Evolutionary conservation across 2,113 vertebrate genomes (phyloP).

Genomic region (Xyrauchen texanus): DNA sequence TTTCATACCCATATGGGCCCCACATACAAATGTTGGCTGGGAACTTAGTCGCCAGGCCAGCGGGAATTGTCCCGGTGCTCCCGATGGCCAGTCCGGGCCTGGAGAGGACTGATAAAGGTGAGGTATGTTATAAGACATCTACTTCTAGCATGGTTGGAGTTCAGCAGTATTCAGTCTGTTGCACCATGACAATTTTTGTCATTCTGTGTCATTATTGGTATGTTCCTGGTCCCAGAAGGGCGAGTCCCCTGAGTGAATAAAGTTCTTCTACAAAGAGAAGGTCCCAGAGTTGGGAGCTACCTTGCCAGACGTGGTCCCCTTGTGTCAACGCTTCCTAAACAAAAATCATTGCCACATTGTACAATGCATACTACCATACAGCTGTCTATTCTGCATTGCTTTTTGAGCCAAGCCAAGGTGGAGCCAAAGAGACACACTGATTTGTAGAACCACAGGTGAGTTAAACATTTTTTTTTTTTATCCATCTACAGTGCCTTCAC

Average conservation of each 20-base stretch:
- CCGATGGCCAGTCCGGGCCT: too few species aligned
- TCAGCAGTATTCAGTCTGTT: neutral
- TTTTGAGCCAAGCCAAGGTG: slow-evolving; percentile 70
- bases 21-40: too few species aligned
- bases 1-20: too few species aligned
- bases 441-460: slow-evolving; percentile 76
- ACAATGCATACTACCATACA: slow-evolving; percentile 69
- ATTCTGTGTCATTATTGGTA: slow-evolving; percentile 10
- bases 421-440: slow-evolving; percentile 71
- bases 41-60: too few species aligned
- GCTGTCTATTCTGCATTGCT: slow-evolving; percentile 73
- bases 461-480: neutral
- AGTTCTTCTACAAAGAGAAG: slow-evolving; percentile 70
- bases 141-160: neutral
- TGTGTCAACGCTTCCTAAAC: slow-evolving; percentile 69
- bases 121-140: neutral
- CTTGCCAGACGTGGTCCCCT: slow-evolving; percentile 43
- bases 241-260: slow-evolving; percentile 66
- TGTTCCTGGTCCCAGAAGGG: slow-evolving; percentile 16
- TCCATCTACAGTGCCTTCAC: neutral
- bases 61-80: too few species aligned
- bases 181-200: slow-evolving; percentile 17
- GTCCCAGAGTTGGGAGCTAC: slow-evolving; percentile 64
- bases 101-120: slow-evolving; percentile 2
- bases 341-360: slow-evolving; percentile 72